Evolutionary conservation across 1,140 invertebrate species (phyloP).

Genomic region (Lucilia cuprina): DNA sequence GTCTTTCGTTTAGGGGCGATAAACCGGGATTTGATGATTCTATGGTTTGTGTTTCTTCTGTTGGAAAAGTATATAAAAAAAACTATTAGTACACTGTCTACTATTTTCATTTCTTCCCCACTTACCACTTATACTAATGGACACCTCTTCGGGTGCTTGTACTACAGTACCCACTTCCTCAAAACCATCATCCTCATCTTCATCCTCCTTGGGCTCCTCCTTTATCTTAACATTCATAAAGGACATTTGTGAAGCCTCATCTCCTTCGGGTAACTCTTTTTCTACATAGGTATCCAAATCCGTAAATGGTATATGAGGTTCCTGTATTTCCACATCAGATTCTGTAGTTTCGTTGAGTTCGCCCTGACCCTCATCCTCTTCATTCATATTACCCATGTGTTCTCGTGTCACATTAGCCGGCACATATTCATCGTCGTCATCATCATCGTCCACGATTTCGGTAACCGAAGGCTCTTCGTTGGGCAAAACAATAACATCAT

Average conservation of each 20-base stretch:
- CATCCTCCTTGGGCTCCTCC: slow-evolving; percentile 55
- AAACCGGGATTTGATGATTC: slow-evolving; percentile 52
- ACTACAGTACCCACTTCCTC: slow-evolving; percentile 64
- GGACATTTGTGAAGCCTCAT: slow-evolving; percentile 45
- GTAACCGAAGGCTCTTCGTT: slow-evolving; percentile 60
- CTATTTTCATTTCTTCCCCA: slow-evolving; percentile 24
- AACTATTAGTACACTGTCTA: slow-evolving; percentile 16
- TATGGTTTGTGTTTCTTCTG: slow-evolving; percentile 58
- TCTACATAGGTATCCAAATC: slow-evolving; percentile 65
- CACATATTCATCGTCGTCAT: slow-evolving; percentile 61
- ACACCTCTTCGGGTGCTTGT: slow-evolving; percentile 54
- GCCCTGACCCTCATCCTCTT: slow-evolving; percentile 47
- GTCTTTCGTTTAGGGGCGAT: slow-evolving; percentile 51
- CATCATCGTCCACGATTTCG: slow-evolving; percentile 61
- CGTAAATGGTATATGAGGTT: slow-evolving; percentile 60
- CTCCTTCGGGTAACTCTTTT: slow-evolving; percentile 48
- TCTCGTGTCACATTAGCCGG: slow-evolving; percentile 48
- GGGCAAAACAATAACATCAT: slow-evolving; percentile 61
- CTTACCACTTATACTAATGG: slow-evolving; percentile 58
- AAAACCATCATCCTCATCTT: slow-evolving; percentile 66
- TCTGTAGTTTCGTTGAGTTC: slow-evolving; percentile 61
- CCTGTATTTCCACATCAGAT: slow-evolving; percentile 61
- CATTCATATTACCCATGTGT: slow-evolving; percentile 43
- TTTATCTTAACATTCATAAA: slow-evolving; percentile 59
- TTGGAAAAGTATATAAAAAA: slow-evolving; percentile 26